Evolutionary conservation across 2,113 vertebrate genomes (phyloP).

Genomic region (Electrona antarctica): DNA sequence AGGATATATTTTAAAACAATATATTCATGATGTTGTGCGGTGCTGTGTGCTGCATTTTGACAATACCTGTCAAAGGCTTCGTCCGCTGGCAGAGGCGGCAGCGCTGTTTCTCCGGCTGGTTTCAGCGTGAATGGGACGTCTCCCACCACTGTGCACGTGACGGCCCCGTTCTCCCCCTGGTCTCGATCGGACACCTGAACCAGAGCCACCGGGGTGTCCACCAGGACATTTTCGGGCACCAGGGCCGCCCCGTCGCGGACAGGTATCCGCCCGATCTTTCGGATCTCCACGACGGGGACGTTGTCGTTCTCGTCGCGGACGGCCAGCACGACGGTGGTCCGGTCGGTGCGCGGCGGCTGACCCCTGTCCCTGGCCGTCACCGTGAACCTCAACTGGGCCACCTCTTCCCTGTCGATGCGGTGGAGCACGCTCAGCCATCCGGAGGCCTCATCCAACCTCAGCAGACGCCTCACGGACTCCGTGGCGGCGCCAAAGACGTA

Average conservation of each 20-base stretch:
- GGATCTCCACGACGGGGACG: constrained; percentile 91
- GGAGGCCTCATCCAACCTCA: constrained; percentile 90
- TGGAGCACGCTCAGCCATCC: constrained; percentile 96
- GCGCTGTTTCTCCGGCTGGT: constrained; percentile 84
- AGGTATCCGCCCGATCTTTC: constrained; percentile 94
- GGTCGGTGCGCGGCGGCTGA: constrained; percentile 91
- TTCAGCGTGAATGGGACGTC: constrained; percentile 97
- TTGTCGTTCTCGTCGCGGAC: constrained; percentile 97
- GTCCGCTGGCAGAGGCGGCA: constrained; percentile 77
- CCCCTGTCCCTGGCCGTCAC: constrained; percentile 92
- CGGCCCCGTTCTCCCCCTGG: constrained; percentile 94
- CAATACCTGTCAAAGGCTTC: constrained; percentile 86
- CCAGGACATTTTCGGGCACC: constrained; percentile 92
- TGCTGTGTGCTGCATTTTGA: constrained; percentile 30
- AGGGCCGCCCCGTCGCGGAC: constrained; percentile 90
- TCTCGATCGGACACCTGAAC: constrained; percentile 95
- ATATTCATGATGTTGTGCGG: neutral
- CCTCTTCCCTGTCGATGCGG: constrained; percentile 93
- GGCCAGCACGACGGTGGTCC: constrained; percentile 89
- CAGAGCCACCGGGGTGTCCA: constrained; percentile 93
- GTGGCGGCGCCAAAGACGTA: constrained; percentile 94
- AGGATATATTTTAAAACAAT: neutral
- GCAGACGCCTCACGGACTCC: constrained; percentile 86
- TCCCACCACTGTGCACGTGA: constrained; percentile 94
- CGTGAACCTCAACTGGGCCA: constrained; percentile 90